These are phyloP conservation scores for Ochotona curzoniae DNA, from an alignment of 2,113 vertebrate species.

Conservation along the genomic window DNA sequence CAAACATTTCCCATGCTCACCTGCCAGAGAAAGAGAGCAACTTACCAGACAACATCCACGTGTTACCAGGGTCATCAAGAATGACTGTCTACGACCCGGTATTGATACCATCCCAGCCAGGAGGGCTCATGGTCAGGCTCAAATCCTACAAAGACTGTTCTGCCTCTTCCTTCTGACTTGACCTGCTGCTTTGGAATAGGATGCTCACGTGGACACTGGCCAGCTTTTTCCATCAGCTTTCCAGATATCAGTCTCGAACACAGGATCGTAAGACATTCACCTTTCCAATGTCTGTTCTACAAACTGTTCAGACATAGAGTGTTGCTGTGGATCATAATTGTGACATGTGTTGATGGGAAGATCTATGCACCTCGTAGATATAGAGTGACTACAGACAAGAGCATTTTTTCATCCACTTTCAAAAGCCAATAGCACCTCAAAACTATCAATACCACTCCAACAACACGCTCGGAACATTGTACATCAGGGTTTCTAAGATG, in stretches of 20 bases:
- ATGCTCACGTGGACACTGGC: fast-evolving
- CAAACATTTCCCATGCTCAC: background rate
- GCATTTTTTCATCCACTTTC: background rate
- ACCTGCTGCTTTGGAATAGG: background rate
- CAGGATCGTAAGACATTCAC: background rate
- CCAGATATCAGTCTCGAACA: background rate
- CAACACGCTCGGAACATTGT: too few relatives aligned
- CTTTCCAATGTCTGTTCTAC: background rate
- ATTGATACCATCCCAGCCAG: background rate
- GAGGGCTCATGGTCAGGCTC: background rate
- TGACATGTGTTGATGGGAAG: background rate
- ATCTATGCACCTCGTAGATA: background rate
- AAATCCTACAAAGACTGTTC: background rate
- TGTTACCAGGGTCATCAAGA: background rate
- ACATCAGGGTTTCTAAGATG: too few relatives aligned
- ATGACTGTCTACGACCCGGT: background rate
- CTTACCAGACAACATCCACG: background rate
- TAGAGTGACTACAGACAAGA: background rate
- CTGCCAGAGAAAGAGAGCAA: background rate
- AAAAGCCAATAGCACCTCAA: too few relatives aligned
- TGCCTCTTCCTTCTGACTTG: background rate
- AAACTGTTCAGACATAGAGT: background rate
- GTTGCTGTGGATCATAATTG: background rate
- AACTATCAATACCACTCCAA: too few relatives aligned
- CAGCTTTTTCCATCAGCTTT: background rate